Evolutionary conservation across 1,140 invertebrate species (phyloP).

Genomic region (Trichoplusia ni): DNA sequence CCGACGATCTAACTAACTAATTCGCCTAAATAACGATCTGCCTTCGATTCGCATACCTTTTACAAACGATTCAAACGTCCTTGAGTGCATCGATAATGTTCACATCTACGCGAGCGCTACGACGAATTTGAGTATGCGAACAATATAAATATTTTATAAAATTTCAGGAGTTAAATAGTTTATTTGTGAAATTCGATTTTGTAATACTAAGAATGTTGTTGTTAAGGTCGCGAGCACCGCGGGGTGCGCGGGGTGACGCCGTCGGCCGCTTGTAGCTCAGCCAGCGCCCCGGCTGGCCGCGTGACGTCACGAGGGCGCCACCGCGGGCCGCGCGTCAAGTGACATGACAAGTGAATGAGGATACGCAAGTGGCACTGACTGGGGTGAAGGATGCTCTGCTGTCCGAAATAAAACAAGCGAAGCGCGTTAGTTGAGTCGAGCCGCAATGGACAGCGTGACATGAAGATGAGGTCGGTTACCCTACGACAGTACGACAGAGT

Average conservation of each 20-base stretch:
- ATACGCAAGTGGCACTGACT: conserved; percentile 51
- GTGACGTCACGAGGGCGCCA: background rate
- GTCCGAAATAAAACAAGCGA: conserved; percentile 52
- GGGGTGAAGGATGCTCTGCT: conserved; percentile 41
- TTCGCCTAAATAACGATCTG: conserved; percentile 55
- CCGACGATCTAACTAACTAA: conserved; percentile 52
- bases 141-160: conserved; percentile 74
- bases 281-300: background rate
- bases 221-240: conserved; percentile 35
- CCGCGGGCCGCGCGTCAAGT: conserved; percentile 1
- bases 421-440: conserved; percentile 51
- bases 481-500: conserved; percentile 72
- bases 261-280: background rate
- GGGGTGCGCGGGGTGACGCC: conserved; percentile 17
- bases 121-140: conserved; percentile 62
- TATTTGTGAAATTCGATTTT: conserved; percentile 77
- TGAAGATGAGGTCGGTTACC: conserved; percentile 65
- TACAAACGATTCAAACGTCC: conserved; percentile 51
- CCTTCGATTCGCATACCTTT: conserved; percentile 43
- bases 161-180: conserved; percentile 68
- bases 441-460: conserved; percentile 50
- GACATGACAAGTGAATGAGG: conserved; percentile 56
- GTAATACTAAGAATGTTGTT: conserved; percentile 62
- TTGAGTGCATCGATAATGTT: conserved; percentile 47
- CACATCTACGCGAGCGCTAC: conserved; percentile 63